These are phyloP conservation scores for Elmis aenea DNA, from an alignment of 2,888 invertebrate genomes.

Conservation along the genomic window DNA sequence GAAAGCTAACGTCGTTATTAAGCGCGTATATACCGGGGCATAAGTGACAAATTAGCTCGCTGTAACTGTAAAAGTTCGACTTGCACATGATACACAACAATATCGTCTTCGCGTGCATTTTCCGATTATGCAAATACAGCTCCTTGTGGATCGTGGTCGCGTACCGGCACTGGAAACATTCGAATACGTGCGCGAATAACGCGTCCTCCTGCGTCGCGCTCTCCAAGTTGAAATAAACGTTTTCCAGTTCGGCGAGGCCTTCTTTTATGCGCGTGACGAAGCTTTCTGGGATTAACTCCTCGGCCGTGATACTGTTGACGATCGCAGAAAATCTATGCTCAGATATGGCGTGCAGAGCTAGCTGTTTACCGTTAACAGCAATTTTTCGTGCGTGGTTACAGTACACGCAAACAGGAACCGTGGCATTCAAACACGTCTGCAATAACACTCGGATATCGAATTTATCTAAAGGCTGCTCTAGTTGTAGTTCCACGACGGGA, in stretches of 20 bases:
- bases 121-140: constrained; percentile 78
- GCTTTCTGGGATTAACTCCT: constrained; percentile 65
- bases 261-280: constrained; percentile 64
- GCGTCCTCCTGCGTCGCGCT: constrained; percentile 59
- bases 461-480: constrained; percentile 71
- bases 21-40: constrained; percentile 73
- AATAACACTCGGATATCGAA: constrained; percentile 67
- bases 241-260: constrained; percentile 57
- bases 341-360: constrained; percentile 73
- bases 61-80: constrained; percentile 80
- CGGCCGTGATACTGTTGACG: constrained; percentile 71
- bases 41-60: constrained; percentile 80
- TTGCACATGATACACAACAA: constrained; percentile 84
- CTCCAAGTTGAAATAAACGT: constrained; percentile 66
- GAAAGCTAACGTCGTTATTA: constrained; percentile 64
- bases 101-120: constrained; percentile 80
- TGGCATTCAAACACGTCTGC: constrained; percentile 67
- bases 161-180: constrained; percentile 82
- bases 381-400: constrained; percentile 83
- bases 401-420: constrained; percentile 69
- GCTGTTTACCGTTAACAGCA: constrained; percentile 76
- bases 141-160: constrained; percentile 76
- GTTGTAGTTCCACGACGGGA: constrained; percentile 62
- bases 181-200: constrained; percentile 64
- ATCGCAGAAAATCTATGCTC: constrained; percentile 77